These are phyloP conservation scores for Thymelicus acteon DNA, from an alignment of 2,888 invertebrate species.

Conservation along the genomic window DNA sequence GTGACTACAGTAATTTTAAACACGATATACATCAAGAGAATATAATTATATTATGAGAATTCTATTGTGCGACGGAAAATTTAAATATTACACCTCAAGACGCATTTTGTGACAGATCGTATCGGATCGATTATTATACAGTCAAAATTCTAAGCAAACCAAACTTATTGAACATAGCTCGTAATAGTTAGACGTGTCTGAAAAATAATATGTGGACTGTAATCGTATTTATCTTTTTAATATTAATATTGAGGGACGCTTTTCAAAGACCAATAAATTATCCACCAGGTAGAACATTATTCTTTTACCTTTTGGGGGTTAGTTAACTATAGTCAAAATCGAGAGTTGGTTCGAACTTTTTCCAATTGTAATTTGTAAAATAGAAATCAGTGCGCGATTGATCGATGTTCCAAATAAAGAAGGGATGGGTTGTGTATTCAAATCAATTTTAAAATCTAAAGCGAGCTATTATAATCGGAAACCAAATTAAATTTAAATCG, in stretches of 20 bases:
- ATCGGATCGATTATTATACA: neutral
- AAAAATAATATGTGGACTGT: constrained; percentile 47
- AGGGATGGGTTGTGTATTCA: too few species aligned
- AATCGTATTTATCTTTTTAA: constrained; percentile 44
- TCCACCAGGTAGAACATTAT: constrained; percentile 50
- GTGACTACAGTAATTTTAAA: too few species aligned
- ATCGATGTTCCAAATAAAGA: too few species aligned
- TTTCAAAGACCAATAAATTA: constrained; percentile 45
- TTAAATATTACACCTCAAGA: constrained; percentile 1
- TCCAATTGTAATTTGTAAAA: neutral
- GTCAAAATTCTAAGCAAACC: neutral
- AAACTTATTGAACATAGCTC: neutral
- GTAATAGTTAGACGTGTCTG: constrained; percentile 14
- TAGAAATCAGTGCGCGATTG: neutral
- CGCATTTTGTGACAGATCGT: constrained; percentile 2
- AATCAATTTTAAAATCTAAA: too few species aligned
- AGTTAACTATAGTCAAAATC: neutral
- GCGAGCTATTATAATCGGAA: too few species aligned
- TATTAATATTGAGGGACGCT: constrained; percentile 43
- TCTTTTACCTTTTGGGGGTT: constrained; percentile 4
- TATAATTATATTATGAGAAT: neutral
- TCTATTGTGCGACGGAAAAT: constrained; percentile 1
- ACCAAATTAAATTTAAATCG: too few species aligned
- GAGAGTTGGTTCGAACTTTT: neutral
- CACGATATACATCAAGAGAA: neutral